Conservation (phyloP, 2,888 invertebrate species). For the Athetis lepigone region DNA sequence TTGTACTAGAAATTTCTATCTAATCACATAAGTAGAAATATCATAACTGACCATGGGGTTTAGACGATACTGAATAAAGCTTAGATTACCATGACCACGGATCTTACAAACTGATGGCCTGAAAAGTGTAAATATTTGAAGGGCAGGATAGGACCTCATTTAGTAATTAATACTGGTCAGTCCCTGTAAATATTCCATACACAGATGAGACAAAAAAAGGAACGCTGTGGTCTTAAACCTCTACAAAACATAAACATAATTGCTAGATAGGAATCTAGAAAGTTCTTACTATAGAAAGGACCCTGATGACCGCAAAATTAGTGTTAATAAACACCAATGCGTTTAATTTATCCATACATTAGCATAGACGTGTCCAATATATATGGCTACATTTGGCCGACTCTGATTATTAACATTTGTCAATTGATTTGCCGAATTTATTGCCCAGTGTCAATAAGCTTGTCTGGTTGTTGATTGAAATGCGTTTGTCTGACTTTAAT, state of each 20-base stretch:
- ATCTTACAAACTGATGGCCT: too few relatives aligned
- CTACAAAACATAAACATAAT: not conserved
- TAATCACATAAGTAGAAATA: too few relatives aligned
- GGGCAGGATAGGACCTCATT: not conserved
- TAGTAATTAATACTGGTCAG: constrained; percentile 6
- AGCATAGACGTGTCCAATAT: constrained; percentile 62
- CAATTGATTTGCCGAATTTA: constrained; percentile 82
- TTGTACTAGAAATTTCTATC: too few relatives aligned
- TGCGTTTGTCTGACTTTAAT: constrained; percentile 68
- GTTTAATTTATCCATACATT: constrained; percentile 55
- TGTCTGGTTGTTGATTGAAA: constrained; percentile 77
- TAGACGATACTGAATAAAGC: too few relatives aligned
- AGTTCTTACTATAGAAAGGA: constrained; percentile 13
- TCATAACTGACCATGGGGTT: too few relatives aligned
- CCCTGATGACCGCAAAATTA: constrained; percentile 34
- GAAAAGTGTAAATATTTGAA: too few relatives aligned
- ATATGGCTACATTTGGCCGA: constrained; percentile 49
- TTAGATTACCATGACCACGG: too few relatives aligned
- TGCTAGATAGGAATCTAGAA: not conserved
- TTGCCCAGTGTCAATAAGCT: constrained; percentile 80
- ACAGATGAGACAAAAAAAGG: not conserved
- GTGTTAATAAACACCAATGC: constrained; percentile 49
- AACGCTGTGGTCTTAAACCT: not conserved
- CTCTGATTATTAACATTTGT: constrained; percentile 69
- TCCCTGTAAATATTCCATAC: too few relatives aligned